A percentile compares a stretch with the other conserved stretches of the same genome.
Evolutionary conservation across 2,113 vertebrate genomes (phyloP).

Genomic region (Hyaena hyaena): DNA sequence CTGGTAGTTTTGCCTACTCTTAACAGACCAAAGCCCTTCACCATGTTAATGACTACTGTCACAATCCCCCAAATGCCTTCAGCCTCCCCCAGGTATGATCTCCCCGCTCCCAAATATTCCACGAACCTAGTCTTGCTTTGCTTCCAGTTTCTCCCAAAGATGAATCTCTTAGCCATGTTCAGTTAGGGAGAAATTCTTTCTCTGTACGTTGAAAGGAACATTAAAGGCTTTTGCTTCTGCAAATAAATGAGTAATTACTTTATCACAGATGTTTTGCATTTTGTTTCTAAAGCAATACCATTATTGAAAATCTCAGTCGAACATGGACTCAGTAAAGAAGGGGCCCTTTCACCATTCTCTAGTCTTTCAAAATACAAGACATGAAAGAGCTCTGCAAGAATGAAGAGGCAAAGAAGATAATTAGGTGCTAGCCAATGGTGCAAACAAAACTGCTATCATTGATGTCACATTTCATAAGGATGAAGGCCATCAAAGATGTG

Average conservation of each 20-base stretch:
- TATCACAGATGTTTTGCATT: slow-evolving; percentile 14
- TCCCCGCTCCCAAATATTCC: not conserved
- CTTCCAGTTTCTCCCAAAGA: slow-evolving; percentile 33
- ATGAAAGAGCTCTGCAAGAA: slow-evolving; percentile 69
- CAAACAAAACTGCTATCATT: slow-evolving; percentile 66
- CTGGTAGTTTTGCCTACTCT: not conserved
- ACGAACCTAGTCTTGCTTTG: not conserved
- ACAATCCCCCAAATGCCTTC: not conserved
- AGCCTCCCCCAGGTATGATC: not conserved
- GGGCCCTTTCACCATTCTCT: not conserved
- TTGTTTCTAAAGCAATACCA: slow-evolving; percentile 46
- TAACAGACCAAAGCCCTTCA: not conserved
- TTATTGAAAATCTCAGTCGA: slow-evolving; percentile 54
- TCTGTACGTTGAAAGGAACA: not conserved
- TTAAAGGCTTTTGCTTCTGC: not conserved
- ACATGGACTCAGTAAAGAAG: slow-evolving; percentile 19
- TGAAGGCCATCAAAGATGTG: slow-evolving; percentile 47
- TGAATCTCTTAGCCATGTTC: not conserved
- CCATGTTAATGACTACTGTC: not conserved
- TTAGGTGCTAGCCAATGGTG: slow-evolving; percentile 56
- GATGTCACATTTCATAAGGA: slow-evolving; percentile 68
- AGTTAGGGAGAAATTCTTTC: not conserved
- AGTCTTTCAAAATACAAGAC: slow-evolving; percentile 46
- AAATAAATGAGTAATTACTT: slow-evolving; percentile 51
- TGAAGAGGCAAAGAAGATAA: slow-evolving; percentile 52